Conservation (phyloP, 2,888 invertebrate species). For the Luperina nickerlii region DNA sequence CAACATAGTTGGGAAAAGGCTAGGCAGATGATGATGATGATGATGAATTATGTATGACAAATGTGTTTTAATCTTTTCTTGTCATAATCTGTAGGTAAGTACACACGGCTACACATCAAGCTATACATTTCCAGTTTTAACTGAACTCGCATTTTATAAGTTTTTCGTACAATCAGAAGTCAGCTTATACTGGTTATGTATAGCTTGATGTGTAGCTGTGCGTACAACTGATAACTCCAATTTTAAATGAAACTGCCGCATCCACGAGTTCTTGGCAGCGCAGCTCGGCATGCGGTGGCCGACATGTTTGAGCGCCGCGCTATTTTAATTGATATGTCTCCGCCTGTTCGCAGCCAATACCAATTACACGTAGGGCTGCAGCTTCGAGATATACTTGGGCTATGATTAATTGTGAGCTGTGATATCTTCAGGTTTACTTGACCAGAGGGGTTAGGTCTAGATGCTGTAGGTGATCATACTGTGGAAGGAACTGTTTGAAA, state of each 20-base stretch:
- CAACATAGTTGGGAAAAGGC: too few relatives aligned
- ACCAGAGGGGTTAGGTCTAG: neutral
- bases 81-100: too few relatives aligned
- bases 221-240: neutral
- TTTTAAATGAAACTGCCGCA: slow-evolving; percentile 46
- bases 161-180: too few relatives aligned
- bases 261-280: slow-evolving; percentile 48
- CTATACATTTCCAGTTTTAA: too few relatives aligned
- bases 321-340: slow-evolving; percentile 89
- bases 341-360: slow-evolving; percentile 73
- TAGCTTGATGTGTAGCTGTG: too few relatives aligned
- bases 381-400: slow-evolving; percentile 13
- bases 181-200: too few relatives aligned
- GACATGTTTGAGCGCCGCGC: slow-evolving; percentile 73
- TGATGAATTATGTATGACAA: too few relatives aligned
- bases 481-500: neutral
- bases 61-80: too few relatives aligned
- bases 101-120: too few relatives aligned
- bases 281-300: slow-evolving; percentile 62
- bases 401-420: slow-evolving; percentile 37
- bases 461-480: neutral
- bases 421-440: neutral
- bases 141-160: too few relatives aligned
- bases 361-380: slow-evolving; percentile 72
- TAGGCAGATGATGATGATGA: too few relatives aligned